A percentile compares a stretch with the other conserved stretches of the same genome.
Conservation (phyloP, 2,888 invertebrate genomes). For the Ganaspis brasiliensis region DNA sequence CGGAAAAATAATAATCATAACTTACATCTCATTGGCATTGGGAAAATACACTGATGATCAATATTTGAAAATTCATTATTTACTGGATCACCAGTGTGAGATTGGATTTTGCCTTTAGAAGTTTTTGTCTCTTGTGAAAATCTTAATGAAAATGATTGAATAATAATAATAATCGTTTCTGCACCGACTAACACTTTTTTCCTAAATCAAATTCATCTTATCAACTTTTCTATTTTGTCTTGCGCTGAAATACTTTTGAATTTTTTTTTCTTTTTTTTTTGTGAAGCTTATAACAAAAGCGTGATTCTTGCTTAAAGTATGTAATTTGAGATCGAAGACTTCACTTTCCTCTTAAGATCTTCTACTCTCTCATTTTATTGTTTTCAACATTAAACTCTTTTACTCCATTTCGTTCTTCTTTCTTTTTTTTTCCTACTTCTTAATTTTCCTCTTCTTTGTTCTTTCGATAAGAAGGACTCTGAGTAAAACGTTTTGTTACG, state of each 20-base stretch:
- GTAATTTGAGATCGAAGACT: constrained; percentile 47
- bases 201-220: neutral
- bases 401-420: constrained; percentile 9
- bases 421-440: constrained; percentile 46
- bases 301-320: constrained; percentile 37
- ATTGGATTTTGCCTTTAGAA: constrained; percentile 4
- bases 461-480: neutral
- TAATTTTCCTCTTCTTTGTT: constrained; percentile 37
- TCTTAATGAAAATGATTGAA: constrained; percentile 2
- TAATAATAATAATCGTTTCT: neutral
- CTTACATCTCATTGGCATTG: neutral
- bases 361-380: constrained; percentile 45
- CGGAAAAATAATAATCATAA: constrained; percentile 58
- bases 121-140: neutral
- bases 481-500: constrained; percentile 22
- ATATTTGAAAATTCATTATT: neutral
- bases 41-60: neutral
- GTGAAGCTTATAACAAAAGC: constrained; percentile 11
- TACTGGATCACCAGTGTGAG: neutral
- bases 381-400: neutral
- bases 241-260: constrained; percentile 8
- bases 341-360: constrained; percentile 26
- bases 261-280: neutral
- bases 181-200: neutral
- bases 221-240: neutral